Percentiles rank a stretch among this genome's conserved stretches.
Conservation (phyloP, 2,797 vertebrate genomes). For the Anisognathus igniventris region DNA sequence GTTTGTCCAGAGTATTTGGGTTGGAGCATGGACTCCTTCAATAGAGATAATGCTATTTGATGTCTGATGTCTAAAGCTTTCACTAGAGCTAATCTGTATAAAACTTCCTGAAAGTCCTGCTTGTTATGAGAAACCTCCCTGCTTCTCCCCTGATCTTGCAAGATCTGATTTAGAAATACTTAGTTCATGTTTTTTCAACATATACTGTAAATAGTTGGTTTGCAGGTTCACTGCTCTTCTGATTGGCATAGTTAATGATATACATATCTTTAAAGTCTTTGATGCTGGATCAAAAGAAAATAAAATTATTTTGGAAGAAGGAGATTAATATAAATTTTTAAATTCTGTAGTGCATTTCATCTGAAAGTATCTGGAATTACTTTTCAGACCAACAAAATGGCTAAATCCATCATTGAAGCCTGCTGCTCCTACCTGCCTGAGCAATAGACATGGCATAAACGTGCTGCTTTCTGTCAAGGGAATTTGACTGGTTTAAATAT, state of each 20-base stretch:
- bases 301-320: background rate
- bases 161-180: background rate
- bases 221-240: background rate
- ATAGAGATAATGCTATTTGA: background rate
- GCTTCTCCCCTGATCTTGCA: background rate
- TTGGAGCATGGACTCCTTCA: background rate
- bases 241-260: background rate
- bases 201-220: background rate
- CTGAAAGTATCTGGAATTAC: background rate
- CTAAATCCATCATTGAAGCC: background rate
- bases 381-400: background rate
- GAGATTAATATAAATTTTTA: background rate
- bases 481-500: background rate
- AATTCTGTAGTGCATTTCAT: background rate
- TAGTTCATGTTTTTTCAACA: background rate
- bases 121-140: background rate
- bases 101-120: background rate
- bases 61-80: background rate
- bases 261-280: background rate
- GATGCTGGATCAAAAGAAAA: constrained; percentile 38
- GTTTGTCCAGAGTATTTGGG: background rate
- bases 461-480: background rate
- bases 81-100: background rate
- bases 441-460: background rate
- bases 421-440: background rate